Evolutionary conservation across 2,797 vertebrate genomes (phyloP), one percentile per base, ranked within the genome.

Genomic region (Tinamus major): DNA sequence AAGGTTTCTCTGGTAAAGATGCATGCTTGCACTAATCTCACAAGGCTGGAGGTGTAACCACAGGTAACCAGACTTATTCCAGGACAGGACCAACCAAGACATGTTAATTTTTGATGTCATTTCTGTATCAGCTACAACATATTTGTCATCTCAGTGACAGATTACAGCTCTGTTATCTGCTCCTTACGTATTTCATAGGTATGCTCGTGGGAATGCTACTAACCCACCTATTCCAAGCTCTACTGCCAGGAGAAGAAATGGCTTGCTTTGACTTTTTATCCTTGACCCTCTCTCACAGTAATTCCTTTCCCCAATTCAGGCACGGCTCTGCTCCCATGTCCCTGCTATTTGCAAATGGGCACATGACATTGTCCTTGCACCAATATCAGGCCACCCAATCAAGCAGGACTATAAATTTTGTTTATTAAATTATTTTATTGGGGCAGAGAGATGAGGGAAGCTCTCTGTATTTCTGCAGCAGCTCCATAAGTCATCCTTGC

Each of bases 261-360:
- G 5, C 13, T 63, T 67, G 19, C 42, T 78, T 81, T 78, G 62
- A 4, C 9, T 35, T 48, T 6, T 89, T 44, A 11, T 6, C 62
- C 5, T 51, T 14, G 35, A 69, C 1, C 1, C 2, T 62, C 2
- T 62, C 14, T 56, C n/a, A 23, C 13, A n/a, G 2, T 46, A 80
- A 77, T 3, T 64, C 19, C 42, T 79, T 82, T 64, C 26, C 29
- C 14, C n/a, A n/a, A 2, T 0, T 61, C 21, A 24, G 24, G 4
- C 44, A 63, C 41, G 19, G 5, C 17, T 74, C 27, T 70, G 18
- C 33, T 61, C 31, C 13, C 31, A 6, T 61, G 18, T 11, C 29
- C 26, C 39, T 76, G 49, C 9, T 21, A 20, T 80, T 80, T 84
- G 51, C 16, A 48, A n/a, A 10, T 42, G 31, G 2, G 5, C 7